Evolutionary conservation across 2,797 vertebrate genomes (phyloP).

Genomic region (Todus mexicanus): DNA sequence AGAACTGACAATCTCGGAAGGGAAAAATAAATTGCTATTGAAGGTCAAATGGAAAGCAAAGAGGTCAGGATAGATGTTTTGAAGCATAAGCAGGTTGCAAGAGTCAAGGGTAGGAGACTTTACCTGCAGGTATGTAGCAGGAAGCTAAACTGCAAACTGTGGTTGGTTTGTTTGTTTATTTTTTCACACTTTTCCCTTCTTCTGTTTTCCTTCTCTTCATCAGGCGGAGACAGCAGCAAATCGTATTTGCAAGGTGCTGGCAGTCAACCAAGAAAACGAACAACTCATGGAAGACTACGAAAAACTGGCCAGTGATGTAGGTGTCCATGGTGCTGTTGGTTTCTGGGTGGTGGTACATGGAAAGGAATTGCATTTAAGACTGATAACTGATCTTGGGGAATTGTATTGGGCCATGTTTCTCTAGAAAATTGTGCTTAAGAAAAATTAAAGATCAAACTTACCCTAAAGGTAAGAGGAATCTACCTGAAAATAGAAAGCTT

Average conservation of each 20-base stretch:
- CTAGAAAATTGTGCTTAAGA: not conserved
- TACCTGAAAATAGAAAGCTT: not conserved
- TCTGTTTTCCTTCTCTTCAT: slow-evolving; percentile 46
- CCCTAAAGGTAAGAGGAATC: not conserved
- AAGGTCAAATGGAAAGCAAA: not conserved
- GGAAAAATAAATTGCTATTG: not conserved
- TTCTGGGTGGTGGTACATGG: not conserved
- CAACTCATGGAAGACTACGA: slow-evolving; percentile 99
- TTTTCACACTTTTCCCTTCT: not conserved
- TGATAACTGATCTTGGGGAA: not conserved
- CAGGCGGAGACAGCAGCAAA: slow-evolving; percentile 98
- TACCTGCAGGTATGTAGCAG: not conserved
- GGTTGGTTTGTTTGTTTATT: not conserved
- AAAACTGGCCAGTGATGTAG: slow-evolving; percentile 96
- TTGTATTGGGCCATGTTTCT: not conserved
- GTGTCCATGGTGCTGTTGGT: slow-evolving; percentile 63
- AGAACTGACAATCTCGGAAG: not conserved
- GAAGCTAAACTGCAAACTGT: not conserved
- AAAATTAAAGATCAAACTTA: not conserved
- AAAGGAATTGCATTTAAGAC: not conserved
- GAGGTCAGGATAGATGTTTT: not conserved
- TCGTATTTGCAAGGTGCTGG: slow-evolving; percentile 98
- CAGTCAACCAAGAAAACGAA: slow-evolving; percentile 98
- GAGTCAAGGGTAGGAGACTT: not conserved
- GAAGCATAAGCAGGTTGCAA: not conserved